Conservation (phyloP, 2,113 vertebrate genomes). For the Tringa solitaria region DNA sequence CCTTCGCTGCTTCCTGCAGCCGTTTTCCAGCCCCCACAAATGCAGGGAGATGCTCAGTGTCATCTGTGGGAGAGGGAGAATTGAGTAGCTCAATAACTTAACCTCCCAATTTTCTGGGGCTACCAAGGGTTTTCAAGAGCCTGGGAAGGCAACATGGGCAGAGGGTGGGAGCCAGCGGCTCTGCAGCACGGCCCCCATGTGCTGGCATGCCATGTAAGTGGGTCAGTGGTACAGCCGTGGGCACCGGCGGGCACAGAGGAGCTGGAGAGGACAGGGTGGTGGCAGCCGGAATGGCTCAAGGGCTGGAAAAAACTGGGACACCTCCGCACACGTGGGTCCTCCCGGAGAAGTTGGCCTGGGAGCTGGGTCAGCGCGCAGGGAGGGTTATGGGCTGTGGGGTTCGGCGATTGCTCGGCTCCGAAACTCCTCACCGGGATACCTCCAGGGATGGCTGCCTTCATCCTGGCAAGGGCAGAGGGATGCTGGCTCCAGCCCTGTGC, state of each 20-base stretch:
- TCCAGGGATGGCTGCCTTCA: background rate
- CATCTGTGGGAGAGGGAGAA: background rate
- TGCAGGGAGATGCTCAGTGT: fast-evolving
- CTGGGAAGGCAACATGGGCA: background rate
- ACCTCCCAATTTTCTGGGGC: background rate
- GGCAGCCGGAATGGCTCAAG: conserved; percentile 17
- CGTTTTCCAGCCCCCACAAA: background rate
- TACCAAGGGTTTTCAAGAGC: background rate
- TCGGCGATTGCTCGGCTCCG: fast-evolving
- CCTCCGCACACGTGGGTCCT: background rate
- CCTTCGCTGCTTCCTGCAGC: background rate
- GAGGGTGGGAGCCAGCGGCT: background rate
- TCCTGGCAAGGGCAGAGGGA: fast-evolving
- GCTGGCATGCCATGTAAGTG: background rate
- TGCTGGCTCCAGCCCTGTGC: fast-evolving
- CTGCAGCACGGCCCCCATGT: background rate
- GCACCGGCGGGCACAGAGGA: background rate
- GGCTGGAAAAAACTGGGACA: conserved; percentile 50
- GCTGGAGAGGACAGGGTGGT: background rate
- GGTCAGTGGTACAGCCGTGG: conserved; percentile 56
- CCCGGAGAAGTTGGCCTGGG: background rate
- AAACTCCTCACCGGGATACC: background rate
- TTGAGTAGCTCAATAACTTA: background rate
- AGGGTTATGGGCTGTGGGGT: background rate
- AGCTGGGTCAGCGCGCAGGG: background rate